These are phyloP conservation scores for Patagioenas fasciata DNA, from an alignment of 2,113 vertebrate genomes.

Conservation along the genomic window DNA sequence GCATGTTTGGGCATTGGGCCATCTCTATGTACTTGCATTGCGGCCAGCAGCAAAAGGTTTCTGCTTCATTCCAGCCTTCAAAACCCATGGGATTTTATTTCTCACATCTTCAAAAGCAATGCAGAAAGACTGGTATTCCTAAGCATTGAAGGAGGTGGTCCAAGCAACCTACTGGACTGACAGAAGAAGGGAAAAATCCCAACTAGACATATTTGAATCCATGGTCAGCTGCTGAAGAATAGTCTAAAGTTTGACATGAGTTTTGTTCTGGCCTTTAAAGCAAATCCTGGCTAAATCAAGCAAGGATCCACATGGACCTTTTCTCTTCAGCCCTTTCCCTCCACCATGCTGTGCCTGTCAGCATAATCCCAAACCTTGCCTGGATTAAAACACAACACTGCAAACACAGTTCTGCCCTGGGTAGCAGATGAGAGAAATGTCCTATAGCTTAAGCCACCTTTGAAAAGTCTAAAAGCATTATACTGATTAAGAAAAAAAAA, in stretches of 20 bases:
- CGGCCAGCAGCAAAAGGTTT: constrained; percentile 11
- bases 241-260: neutral
- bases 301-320: neutral
- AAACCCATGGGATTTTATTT: neutral
- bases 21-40: neutral
- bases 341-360: neutral
- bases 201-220: neutral
- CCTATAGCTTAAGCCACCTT: neutral
- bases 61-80: constrained; percentile 29
- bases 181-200: neutral
- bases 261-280: neutral
- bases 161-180: neutral
- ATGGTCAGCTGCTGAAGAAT: neutral
- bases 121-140: neutral
- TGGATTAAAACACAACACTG: neutral
- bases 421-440: neutral
- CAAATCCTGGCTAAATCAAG: neutral
- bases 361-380: neutral
- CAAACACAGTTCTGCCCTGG: neutral
- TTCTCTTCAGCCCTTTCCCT: neutral
- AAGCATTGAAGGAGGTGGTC: neutral
- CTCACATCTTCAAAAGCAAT: neutral
- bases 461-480: neutral
- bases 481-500: neutral
- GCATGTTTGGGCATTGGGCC: neutral